Base-by-base conservation (phyloP, 2,113 vertebrate species). In the Hipposideros armiger region DNA sequence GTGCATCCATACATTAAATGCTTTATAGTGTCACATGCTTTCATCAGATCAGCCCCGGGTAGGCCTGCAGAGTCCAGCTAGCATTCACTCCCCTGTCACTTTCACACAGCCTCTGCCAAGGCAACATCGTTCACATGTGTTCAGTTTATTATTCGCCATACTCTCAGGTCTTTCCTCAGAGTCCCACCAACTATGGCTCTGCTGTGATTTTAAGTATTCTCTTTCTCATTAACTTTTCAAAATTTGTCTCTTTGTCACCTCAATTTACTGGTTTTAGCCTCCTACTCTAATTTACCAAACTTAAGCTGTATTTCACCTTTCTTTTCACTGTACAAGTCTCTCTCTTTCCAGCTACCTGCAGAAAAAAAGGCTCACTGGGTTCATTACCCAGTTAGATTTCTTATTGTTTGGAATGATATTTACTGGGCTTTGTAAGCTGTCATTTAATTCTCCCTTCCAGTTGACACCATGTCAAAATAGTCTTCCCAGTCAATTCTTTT, bases 191-290 rank as follows among this genome's bases (percentile, higher is more conserved):
- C 69, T 24, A 82, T 42, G 11, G 15, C 45, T 47, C 4, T 22
- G 50, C 83, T 42, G 4, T 4, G 26, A 30, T 47, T 92, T 47
- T 69, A 62, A 64, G 85, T 14, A 26, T 58, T 81, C 32, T 77
- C 56, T 40, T 52, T 72, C 40, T 73, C 13, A 24, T 58, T 60
- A 66, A 83, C 42, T 54, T 70, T 54, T 64, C 20, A 16, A 11
- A 30, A 15, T 94, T 86, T 86, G 26, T 87, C 90, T 83, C 70
- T 67, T 36, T 84, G 70, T 82, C 91, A 85, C 50, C 20, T 77
- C 54, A 60, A 5, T 62, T 81, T 16, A 22, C 69, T 67, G 24
- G 36, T 40, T 76, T 66, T 19, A 42, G 56, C 40, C 50, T 89
- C 69, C 58, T 80, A 24, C 89, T 88, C 69, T 66, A 82, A 83